Evolutionary conservation across 2,888 invertebrate species (phyloP), one percentile per base, ranked within the genome.

Genomic region (Yponomeuta sedellus): DNA sequence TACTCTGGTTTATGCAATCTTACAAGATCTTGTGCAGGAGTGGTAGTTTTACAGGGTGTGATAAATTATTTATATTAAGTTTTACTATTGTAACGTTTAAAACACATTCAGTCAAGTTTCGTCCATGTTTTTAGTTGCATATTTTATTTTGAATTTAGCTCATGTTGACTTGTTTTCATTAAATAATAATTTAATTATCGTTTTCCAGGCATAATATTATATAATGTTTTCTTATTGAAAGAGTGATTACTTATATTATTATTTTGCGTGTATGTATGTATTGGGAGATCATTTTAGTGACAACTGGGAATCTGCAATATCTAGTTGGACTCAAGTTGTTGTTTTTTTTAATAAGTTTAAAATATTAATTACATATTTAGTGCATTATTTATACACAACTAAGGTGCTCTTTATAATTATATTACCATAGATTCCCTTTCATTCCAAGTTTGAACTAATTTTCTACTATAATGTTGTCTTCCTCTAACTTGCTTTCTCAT

Each of bases 121-220:
- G 88, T 90, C 89, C 90, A 89, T 86, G 88, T 88, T 90, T 85
- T 88, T 85, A 85, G 84, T 88, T 89, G 77, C 81, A 88, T 90
- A 89, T 88, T 89, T 88, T 89, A 90, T 84, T 82, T 81, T 83
- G 77, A 78, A 83, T 85, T 82, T 84, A 82, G 79, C 77, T 82
- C 76, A 74, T 75, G 86, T 86, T 90, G 84, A 86, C 81, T 84
- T 84, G 82, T 86, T 88, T 82, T 66, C 44, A 2, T 52, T 52
- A 52, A 16, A 82, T 87, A 84, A 82, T 88, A 83, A 86, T 86
- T 86, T 88, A 85, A 86, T 81, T 78, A 85, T 87, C 83, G 82
- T 85, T 86, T 82, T 79, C 79, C 19, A 82, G 75, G 88, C 89
- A 90, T 90, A 88, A 89, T 88, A 86, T 73, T 77, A n/a, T n/a